Base-by-base conservation (phyloP, 2,113 vertebrate genomes). In the Lepus timidus region DNA sequence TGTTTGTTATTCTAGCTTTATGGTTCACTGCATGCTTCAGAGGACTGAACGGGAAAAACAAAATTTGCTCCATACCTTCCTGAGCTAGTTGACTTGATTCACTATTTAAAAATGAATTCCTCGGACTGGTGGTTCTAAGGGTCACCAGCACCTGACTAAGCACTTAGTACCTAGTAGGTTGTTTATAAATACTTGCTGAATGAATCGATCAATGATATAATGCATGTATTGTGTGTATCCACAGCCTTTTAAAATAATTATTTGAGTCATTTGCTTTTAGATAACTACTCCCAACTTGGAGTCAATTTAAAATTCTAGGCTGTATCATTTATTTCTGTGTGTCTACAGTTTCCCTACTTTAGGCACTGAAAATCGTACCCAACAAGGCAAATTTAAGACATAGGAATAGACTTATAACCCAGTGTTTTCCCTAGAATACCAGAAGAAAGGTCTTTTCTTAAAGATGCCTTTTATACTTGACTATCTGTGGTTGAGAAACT, bases 231-330 rank as follows among this genome's bases (percentile, higher is more conserved):
- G 22, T 44, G 17, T 33, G 9, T 10, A 90, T 52, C 96, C 82
- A 88, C 27, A 76, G 36, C 52, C 29, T 91, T 85, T 94, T 58
- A 74, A 93, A 97, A 88, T 84, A 95, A 96, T 71, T 62, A 90
- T 70, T 67, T 79, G 52, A 70, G 55, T 94, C 61, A 65, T 94
- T 84, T 95, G 76, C 67, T 64, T 83, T 87, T 71, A 62, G 71
- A 61, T 91, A 49, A 39, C 78, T 82, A 80, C 33, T 94, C 80
- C 95, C 29, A 75, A 75, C 31, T 88, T 94, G 81, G 88, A 91
- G 67, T 76, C 82, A 95, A 85, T 52, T 95, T 83, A 90, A 96
- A 90, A 79, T 58, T 88, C 75, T 88, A 25, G 78, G 14, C 6
- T 93, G 3, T 49, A 5, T 81, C 16, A n/a, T 51, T 93, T 73